phyloP scores from a whole-genome alignment of 2,797 vertebrate species.

The Graptemys geographica region DNA sequence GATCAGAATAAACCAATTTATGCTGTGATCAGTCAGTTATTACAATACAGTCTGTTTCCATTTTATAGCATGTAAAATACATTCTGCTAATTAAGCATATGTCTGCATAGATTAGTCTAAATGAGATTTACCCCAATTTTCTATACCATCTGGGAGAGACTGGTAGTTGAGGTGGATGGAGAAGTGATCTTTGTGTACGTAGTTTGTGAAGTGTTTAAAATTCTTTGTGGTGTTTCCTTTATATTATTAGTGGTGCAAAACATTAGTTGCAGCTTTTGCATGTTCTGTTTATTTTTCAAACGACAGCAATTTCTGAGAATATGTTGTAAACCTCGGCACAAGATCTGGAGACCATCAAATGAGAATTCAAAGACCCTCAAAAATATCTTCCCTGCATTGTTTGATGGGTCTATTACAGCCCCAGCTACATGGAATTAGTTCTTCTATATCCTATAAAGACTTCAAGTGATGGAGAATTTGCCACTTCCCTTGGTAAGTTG shows the following conservation, averaged over 20 bases:
- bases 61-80: conserved; percentile 65
- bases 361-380: conserved; percentile 3
- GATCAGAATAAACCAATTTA: conserved; percentile 75
- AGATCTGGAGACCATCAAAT: neutral
- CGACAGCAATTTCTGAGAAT: neutral
- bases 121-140: conserved; percentile 70
- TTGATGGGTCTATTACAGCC: neutral
- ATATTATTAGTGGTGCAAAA: neutral
- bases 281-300: neutral
- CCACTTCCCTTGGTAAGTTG: neutral
- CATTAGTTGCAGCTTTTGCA: neutral
- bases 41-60: conserved; percentile 69
- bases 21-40: conserved; percentile 67
- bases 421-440: neutral
- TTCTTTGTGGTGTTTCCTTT: neutral
- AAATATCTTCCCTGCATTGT: conserved; percentile 10
- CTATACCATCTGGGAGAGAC: conserved; percentile 70
- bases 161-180: neutral
- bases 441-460: accelerated
- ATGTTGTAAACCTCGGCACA: neutral
- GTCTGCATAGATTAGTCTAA: conserved; percentile 74
- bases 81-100: conserved; percentile 78
- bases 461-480: neutral
- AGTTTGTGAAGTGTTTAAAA: neutral
- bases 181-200: conserved; percentile 36